These are phyloP conservation scores for Prunella himalayana DNA, from an alignment of 2,113 vertebrate species.

Conservation along the genomic window DNA sequence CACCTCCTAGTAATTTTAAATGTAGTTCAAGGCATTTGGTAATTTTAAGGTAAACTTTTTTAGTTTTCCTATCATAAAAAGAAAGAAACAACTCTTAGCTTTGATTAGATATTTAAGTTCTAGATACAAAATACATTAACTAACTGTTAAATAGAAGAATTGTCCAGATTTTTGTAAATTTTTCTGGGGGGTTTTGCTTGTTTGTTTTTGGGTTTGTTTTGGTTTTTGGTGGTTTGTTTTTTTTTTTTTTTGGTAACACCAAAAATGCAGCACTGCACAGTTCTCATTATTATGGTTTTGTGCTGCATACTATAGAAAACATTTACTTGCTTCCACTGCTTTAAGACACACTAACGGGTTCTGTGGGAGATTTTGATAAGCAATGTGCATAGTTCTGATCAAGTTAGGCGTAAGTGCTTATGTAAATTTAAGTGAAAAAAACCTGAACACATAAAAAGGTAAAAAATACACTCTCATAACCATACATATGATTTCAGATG, in stretches of 20 bases:
- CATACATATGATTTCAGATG: not conserved
- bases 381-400: not conserved
- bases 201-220: not conserved
- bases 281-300: not conserved
- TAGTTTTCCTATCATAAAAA: not conserved
- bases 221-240: no score
- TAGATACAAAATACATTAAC: not conserved
- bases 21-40: not conserved
- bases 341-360: not conserved
- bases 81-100: not conserved
- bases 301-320: not conserved
- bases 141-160: not conserved
- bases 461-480: not conserved
- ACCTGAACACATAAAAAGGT: not conserved
- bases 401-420: not conserved
- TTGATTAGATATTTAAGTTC: not conserved
- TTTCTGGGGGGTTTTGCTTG: rapidly evolving
- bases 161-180: not conserved
- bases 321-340: not conserved
- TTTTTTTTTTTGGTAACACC: not conserved
- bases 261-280: not conserved
- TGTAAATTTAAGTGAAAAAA: not conserved
- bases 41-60: not conserved
- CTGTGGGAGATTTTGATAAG: not conserved
- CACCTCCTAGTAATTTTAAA: not conserved